phyloP scores from a whole-genome alignment of 2,113 vertebrate genomes.

The Bambusicola thoracicus region DNA sequence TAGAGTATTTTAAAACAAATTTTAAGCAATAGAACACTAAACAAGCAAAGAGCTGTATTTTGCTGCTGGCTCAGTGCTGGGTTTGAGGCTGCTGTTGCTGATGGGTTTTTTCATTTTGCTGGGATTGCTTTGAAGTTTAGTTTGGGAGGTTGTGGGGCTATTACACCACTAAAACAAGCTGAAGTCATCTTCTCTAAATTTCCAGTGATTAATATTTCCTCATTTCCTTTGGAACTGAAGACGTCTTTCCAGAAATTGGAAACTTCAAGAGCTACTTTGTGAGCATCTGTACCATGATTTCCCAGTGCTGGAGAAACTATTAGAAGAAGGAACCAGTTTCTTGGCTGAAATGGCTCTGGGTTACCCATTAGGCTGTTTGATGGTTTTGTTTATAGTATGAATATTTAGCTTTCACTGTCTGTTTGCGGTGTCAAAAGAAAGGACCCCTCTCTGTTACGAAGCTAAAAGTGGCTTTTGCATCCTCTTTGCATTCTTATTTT shows the following conservation, averaged over 20 bases:
- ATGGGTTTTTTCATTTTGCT: neutral
- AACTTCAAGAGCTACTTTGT: neutral
- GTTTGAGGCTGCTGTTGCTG: neutral
- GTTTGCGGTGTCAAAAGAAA: neutral
- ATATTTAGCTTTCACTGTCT: neutral
- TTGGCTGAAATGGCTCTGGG: neutral
- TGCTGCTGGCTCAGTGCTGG: neutral
- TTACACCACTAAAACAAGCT: neutral
- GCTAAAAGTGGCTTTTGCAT: neutral
- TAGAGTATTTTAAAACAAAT: neutral
- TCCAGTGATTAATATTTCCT: neutral
- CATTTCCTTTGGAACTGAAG: neutral
- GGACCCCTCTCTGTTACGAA: neutral
- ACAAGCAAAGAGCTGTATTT: neutral
- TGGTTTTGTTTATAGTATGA: neutral
- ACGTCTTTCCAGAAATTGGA: neutral
- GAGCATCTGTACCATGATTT: neutral
- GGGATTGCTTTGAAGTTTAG: neutral
- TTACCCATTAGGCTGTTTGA: neutral
- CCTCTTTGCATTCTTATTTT: neutral
- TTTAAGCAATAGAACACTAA: neutral
- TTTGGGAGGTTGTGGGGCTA: neutral
- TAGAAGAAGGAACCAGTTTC: fast-evolving
- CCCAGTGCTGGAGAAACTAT: neutral
- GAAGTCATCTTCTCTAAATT: neutral